Conservation (phyloP, 1,140 invertebrate species). For the Nixonia krombeini region DNA sequence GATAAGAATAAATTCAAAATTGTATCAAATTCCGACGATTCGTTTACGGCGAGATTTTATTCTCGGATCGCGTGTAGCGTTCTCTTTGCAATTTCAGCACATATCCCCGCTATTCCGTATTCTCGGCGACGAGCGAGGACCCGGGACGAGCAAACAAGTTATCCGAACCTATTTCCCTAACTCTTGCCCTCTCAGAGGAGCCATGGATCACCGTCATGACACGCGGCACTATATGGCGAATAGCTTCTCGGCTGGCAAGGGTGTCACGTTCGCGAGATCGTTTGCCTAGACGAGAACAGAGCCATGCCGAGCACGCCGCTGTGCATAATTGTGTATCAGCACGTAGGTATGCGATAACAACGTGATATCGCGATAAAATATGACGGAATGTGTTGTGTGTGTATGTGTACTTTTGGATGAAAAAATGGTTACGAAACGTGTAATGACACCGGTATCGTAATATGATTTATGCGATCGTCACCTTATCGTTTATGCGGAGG, state of each 20-base stretch:
- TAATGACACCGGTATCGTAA: too few species aligned
- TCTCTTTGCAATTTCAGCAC: slow-evolving; percentile 60
- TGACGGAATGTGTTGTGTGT: slow-evolving; percentile 46
- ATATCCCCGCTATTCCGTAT: slow-evolving; percentile 62
- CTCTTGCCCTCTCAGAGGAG: slow-evolving; percentile 67
- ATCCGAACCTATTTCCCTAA: slow-evolving; percentile 70
- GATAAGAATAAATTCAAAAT: slow-evolving; percentile 34
- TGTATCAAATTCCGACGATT: slow-evolving; percentile 42
- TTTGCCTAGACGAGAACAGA: slow-evolving; percentile 48
- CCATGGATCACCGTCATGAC: slow-evolving; percentile 67
- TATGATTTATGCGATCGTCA: too few species aligned
- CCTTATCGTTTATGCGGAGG: too few species aligned
- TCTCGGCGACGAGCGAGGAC: slow-evolving; percentile 55
- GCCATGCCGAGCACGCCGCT: slow-evolving; percentile 58
- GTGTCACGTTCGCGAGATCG: slow-evolving; percentile 53
- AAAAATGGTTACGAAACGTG: too few species aligned
- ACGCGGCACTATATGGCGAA: slow-evolving; percentile 54
- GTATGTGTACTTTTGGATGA: slow-evolving; percentile 46
- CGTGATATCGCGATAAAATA: slow-evolving; percentile 70
- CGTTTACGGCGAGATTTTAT: slow-evolving; percentile 44
- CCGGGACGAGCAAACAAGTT: slow-evolving; percentile 68
- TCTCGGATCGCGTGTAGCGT: slow-evolving; percentile 40
- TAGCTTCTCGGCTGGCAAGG: slow-evolving; percentile 41
- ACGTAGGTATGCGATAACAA: slow-evolving; percentile 61
- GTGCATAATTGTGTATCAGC: slow-evolving; percentile 73